These are phyloP conservation scores for Pyrgilauda ruficollis DNA, from an alignment of 2,113 vertebrate species.

Conservation along the genomic window DNA sequence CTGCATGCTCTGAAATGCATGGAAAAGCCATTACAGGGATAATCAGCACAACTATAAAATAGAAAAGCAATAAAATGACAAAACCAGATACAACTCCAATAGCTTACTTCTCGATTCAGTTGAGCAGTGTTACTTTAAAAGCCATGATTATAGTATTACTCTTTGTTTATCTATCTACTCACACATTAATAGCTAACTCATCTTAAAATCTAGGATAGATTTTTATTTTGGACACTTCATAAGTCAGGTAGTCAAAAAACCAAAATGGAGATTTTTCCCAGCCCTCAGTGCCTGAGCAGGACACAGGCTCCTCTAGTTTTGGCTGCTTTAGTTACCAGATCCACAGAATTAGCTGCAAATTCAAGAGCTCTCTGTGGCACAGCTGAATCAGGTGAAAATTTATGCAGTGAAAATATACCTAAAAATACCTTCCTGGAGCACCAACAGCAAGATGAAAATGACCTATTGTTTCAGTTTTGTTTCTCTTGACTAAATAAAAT, in stretches of 20 bases:
- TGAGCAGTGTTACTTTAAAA: constrained; percentile 42
- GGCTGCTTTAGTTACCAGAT: neutral
- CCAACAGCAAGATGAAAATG: neutral
- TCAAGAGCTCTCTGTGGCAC: neutral
- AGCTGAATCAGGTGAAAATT: neutral
- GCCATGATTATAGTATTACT: constrained; percentile 38
- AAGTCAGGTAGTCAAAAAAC: neutral
- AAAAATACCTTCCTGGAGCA: neutral
- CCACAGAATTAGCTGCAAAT: neutral
- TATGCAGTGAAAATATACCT: neutral
- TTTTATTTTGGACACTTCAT: neutral
- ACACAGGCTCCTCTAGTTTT: neutral
- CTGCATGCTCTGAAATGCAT: constrained; percentile 67
- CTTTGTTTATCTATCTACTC: constrained; percentile 15
- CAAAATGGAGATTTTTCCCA: neutral
- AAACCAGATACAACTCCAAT: constrained; percentile 75
- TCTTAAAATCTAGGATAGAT: neutral
- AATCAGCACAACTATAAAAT: constrained; percentile 75
- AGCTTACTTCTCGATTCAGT: constrained; percentile 18
- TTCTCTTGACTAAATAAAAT: neutral
- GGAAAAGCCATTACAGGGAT: constrained; percentile 82
- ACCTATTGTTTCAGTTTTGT: neutral
- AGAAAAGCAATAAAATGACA: constrained; percentile 74
- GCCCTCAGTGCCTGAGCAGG: neutral
- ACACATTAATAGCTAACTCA: neutral